Evolutionary conservation across 2,113 vertebrate genomes (phyloP), one percentile per base, ranked within the genome.

Genomic region (Macquaria australasica): DNA sequence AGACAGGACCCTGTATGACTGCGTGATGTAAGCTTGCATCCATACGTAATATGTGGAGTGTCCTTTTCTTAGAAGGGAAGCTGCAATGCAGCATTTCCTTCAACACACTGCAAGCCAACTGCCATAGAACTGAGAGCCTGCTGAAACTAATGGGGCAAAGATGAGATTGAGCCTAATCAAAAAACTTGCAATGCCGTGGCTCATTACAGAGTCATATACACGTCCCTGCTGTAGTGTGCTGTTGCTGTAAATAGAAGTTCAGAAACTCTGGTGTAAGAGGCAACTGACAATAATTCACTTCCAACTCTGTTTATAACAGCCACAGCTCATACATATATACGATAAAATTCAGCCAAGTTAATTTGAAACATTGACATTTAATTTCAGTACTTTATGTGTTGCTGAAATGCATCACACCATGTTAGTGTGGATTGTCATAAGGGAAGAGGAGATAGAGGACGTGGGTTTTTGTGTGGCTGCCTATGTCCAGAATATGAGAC

Each of bases 1-100:
- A 41, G 28, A 80, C 45, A 74, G 28, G 67, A 81, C 64, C 39
- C 67, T 72, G 11, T 73, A 82, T 76, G 72, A 82, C 39, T n/a
- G 12, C 56, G 74, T 69, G 83, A 92, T 79, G 73, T 82, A 87
- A 90, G 70, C 62, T 83, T 8, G 20, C 62, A 79, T 87, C 78
- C 82, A 62, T 86, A 84, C 72, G 20, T 87, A 83, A 74, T 90
- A 79, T 74, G 53, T 93, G 70, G 50, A 60, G 41, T 88, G 67
- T 87, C 88, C 67, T 85, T 85, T 89, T 88, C 81, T 82, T 79
- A 60, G 75, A 81, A 72, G 76, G 51, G 93, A 90, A 91, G 68
- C 95, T 95, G 95, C 95, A 96, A 91, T 96, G 95, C 95, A 95
- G 94, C 90, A 95, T 92, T 96, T 89, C 70, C 87, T 69, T 73